Evolutionary conservation across 2,113 vertebrate species (phyloP).

Genomic region (Chrysemys picta): DNA sequence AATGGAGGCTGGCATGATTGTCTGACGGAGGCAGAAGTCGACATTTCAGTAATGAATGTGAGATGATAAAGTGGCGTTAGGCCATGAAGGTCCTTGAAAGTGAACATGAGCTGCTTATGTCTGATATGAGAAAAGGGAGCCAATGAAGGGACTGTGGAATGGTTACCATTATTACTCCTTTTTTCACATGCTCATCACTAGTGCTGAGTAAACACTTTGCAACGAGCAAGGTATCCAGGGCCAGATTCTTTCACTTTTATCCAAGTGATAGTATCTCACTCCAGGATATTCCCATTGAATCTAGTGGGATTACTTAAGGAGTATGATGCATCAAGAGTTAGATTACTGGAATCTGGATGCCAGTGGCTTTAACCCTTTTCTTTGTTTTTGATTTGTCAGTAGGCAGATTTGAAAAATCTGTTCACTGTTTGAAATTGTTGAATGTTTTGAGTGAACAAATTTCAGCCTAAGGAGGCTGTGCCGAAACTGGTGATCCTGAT

Average conservation of each 20-base stretch:
- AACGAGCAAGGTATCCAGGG: not conserved
- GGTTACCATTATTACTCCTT: not conserved
- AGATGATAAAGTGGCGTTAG: not conserved
- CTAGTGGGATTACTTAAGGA: not conserved
- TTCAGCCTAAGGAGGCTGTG: not conserved
- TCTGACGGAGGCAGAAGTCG: not conserved
- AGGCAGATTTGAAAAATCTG: not conserved
- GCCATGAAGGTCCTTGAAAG: not conserved
- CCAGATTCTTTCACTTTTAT: not conserved
- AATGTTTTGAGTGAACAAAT: not conserved
- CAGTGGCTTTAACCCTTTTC: rapidly evolving
- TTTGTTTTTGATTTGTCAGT: not conserved
- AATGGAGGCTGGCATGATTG: not conserved
- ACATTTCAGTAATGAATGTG: not conserved
- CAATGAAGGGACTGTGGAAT: not conserved
- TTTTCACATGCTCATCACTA: not conserved
- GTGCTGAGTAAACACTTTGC: not conserved
- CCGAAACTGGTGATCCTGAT: not conserved
- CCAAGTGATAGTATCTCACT: not conserved
- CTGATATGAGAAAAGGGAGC: not conserved
- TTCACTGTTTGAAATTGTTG: not conserved
- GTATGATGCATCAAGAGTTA: not conserved
- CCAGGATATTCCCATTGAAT: not conserved
- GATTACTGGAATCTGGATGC: not conserved
- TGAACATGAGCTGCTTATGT: not conserved